Conservation (phyloP, 2,113 vertebrate genomes). For the Lasiurus borealis region DNA sequence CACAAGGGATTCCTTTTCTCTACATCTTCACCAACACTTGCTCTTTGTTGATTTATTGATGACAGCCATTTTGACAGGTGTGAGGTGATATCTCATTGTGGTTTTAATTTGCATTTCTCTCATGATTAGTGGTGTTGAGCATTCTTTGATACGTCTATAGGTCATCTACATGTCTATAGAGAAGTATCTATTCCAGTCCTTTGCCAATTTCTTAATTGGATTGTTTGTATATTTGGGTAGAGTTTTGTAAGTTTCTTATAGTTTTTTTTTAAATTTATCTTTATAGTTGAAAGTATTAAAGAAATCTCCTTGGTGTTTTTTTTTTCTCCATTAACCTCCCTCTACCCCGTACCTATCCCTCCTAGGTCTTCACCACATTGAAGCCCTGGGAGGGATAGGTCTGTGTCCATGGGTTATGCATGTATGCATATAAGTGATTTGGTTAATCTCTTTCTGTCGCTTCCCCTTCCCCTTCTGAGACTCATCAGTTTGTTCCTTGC, state of each 20-base stretch:
- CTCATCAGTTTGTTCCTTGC: background rate
- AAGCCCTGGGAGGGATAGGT: no score
- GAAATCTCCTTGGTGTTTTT: no score
- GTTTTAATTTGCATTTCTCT: background rate
- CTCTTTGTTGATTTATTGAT: background rate
- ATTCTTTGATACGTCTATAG: background rate
- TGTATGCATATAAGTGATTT: no score
- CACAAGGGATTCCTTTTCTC: background rate
- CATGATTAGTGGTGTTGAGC: background rate
- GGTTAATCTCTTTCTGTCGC: no score
- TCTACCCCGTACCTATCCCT: no score
- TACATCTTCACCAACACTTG: background rate
- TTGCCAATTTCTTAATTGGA: background rate
- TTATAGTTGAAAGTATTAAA: no score
- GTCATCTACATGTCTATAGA: background rate
- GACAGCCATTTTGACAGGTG: background rate
- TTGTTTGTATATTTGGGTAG: background rate
- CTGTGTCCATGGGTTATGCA: no score
- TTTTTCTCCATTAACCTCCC: no score
- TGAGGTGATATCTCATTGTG: background rate
- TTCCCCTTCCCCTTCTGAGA: rapidly evolving
- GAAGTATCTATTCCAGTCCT: background rate
- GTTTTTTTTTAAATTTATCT: no score
- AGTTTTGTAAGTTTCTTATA: background rate
- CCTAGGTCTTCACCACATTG: no score